Evolutionary conservation across 2,113 vertebrate genomes (phyloP).

Genomic region (Craseonycteris thonglongyai): DNA sequence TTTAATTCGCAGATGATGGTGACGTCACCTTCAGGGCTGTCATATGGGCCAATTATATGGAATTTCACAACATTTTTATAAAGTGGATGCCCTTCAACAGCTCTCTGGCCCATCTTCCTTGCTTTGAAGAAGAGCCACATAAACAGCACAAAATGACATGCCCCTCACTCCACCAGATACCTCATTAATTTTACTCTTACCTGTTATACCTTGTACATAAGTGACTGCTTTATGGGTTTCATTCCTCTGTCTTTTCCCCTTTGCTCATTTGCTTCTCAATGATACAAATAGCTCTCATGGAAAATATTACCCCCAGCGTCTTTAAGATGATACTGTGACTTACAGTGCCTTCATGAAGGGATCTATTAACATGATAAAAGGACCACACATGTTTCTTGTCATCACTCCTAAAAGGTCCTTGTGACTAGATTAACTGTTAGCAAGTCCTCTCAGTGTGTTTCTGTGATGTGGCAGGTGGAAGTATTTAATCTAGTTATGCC

Average conservation of each 20-base stretch:
- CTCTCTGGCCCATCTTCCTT: background rate
- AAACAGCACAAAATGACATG: background rate
- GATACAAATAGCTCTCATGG: background rate
- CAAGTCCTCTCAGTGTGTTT: conserved; percentile 72
- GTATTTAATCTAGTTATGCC: conserved; percentile 74
- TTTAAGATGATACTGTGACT: background rate
- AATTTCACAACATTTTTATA: conserved; percentile 25
- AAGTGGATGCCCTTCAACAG: conserved; percentile 26
- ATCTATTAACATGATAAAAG: conserved; percentile 61
- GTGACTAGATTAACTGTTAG: conserved; percentile 70
- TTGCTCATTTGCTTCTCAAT: background rate
- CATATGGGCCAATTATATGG: conserved; percentile 22
- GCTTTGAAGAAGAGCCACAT: background rate
- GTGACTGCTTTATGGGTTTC: background rate
- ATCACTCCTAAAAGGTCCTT: conserved; percentile 55
- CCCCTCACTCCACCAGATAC: background rate
- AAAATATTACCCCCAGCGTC: background rate
- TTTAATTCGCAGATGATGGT: conserved; percentile 57
- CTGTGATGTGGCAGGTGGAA: conserved; percentile 75
- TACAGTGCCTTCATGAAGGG: conserved; percentile 19
- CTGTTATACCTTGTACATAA: background rate
- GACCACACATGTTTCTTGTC: background rate
- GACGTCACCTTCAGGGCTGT: conserved; percentile 30
- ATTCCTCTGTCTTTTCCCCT: background rate
- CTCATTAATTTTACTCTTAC: background rate